Evolutionary conservation across 2,113 vertebrate species (phyloP).

Genomic region (Poeciliopsis occidentalis): DNA sequence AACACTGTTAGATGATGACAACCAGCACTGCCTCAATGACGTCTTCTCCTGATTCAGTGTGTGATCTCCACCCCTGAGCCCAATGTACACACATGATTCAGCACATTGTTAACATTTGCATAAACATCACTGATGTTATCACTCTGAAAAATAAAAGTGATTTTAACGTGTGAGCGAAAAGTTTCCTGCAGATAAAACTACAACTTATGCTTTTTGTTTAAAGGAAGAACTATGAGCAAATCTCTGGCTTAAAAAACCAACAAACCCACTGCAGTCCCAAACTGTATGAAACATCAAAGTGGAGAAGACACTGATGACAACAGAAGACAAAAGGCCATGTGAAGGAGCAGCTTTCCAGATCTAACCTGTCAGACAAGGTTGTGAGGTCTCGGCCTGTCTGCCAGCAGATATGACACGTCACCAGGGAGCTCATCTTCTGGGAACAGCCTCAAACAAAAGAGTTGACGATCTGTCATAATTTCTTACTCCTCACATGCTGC

Average conservation of each 20-base stretch:
- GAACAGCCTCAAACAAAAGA: conserved; percentile 35
- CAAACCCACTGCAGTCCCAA: conserved; percentile 35
- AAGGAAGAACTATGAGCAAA: conserved; percentile 16
- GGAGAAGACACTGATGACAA: conserved; percentile 59
- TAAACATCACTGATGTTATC: neutral
- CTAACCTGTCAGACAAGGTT: conserved; percentile 66
- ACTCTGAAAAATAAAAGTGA: conserved; percentile 7
- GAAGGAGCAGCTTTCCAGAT: conserved; percentile 51
- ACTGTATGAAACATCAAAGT: conserved; percentile 56
- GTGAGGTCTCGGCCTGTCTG: conserved; percentile 57
- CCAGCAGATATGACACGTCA: conserved; percentile 54
- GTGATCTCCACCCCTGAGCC: too few relatives aligned
- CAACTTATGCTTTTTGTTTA: conserved; percentile 46
- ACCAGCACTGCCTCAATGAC: too few relatives aligned
- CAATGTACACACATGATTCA: too few relatives aligned
- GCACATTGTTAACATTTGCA: neutral
- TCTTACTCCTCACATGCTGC: conserved; percentile 14
- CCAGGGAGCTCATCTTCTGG: conserved; percentile 41
- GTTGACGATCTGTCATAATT: conserved; percentile 32
- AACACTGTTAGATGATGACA: too few relatives aligned
- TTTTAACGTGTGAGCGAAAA: conserved; percentile 1
- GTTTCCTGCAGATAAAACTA: conserved; percentile 18
- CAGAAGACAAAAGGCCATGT: conserved; percentile 64
- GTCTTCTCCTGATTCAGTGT: too few relatives aligned
- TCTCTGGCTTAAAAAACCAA: conserved; percentile 8